phyloP scores from a whole-genome alignment of 2,113 vertebrate genomes.

The Hassar affinis region DNA sequence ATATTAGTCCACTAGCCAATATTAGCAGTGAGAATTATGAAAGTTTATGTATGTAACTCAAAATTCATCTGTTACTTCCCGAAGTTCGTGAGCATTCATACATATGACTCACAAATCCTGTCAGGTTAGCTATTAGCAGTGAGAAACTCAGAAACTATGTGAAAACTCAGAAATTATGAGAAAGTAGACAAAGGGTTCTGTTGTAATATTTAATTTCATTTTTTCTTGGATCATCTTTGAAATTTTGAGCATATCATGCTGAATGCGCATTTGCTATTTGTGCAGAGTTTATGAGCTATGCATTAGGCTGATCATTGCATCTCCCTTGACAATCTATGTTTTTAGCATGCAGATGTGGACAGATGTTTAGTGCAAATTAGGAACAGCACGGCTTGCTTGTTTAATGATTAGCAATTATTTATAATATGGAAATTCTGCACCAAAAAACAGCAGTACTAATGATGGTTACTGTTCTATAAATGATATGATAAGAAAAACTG shows the following conservation, averaged over 20 bases:
- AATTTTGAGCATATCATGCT: neutral
- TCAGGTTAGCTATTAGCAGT: neutral
- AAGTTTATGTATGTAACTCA: neutral
- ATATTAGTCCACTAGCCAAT: neutral
- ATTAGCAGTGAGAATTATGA: neutral
- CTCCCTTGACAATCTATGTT: slow-evolving; percentile 29
- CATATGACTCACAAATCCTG: neutral
- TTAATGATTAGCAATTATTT: slow-evolving; percentile 35
- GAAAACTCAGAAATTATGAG: neutral
- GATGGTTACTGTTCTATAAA: neutral
- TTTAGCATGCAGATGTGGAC: slow-evolving; percentile 42
- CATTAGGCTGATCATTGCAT: slow-evolving; percentile 38
- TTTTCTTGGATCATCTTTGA: slow-evolving; percentile 6
- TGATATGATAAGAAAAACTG: neutral
- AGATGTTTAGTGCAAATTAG: slow-evolving; percentile 34
- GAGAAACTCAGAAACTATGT: neutral
- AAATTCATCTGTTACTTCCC: neutral
- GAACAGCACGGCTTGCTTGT: slow-evolving; percentile 11
- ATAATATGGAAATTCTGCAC: slow-evolving; percentile 3
- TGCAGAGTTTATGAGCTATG: slow-evolving; percentile 43
- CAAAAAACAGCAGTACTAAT: neutral
- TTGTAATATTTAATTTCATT: neutral
- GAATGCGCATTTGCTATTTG: slow-evolving; percentile 36
- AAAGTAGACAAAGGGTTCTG: neutral
- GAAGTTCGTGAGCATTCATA: neutral